Conservation (phyloP, 2,888 invertebrate genomes). For the Hermaeophaga mercurialis region DNA sequence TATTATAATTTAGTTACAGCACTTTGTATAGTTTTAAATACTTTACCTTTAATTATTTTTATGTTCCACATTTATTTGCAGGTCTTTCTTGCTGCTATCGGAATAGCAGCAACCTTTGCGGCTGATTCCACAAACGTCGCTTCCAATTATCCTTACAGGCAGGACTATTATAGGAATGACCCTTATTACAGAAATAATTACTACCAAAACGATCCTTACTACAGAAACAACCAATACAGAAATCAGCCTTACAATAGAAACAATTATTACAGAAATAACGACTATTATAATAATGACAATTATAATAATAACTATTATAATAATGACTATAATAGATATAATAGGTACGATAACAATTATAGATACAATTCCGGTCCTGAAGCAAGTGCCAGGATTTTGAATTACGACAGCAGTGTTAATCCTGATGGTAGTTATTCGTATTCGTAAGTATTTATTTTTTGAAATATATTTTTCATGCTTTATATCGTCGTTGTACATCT, state of each 20-base stretch:
- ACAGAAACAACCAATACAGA: conserved; percentile 9
- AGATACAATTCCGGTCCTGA: conserved; percentile 6
- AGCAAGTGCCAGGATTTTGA: conserved; percentile 46
- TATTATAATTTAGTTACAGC: too few relatives aligned
- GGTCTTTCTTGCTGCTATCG: conserved; percentile 14
- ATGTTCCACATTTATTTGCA: too few relatives aligned
- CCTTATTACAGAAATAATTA: conserved; percentile 7
- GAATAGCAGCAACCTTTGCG: conserved; percentile 10
- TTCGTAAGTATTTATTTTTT: conserved; percentile 56
- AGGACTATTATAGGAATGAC: conserved; percentile 7
- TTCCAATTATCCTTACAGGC: neutral
- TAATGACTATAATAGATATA: conserved; percentile 13
- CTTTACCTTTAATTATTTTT: too few relatives aligned
- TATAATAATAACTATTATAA: too few relatives aligned
- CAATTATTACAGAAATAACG: conserved; percentile 13
- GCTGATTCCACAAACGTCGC: conserved; percentile 1
- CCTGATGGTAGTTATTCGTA: conserved; percentile 60
- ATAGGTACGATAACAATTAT: neutral
- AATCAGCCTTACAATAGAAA: conserved; percentile 9
- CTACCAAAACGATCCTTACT: conserved; percentile 14
- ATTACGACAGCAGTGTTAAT: conserved; percentile 53
- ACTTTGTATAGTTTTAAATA: too few relatives aligned
- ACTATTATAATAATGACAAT: neutral
- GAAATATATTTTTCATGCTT: too few relatives aligned
- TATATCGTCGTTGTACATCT: too few relatives aligned